Percentiles rank a stretch among this genome's conserved stretches.
These are phyloP conservation scores for Hexactinellida sp. DNA, from an alignment of 37 sponge, comb jelly and placozoan species.

Conservation along the genomic window DNA sequence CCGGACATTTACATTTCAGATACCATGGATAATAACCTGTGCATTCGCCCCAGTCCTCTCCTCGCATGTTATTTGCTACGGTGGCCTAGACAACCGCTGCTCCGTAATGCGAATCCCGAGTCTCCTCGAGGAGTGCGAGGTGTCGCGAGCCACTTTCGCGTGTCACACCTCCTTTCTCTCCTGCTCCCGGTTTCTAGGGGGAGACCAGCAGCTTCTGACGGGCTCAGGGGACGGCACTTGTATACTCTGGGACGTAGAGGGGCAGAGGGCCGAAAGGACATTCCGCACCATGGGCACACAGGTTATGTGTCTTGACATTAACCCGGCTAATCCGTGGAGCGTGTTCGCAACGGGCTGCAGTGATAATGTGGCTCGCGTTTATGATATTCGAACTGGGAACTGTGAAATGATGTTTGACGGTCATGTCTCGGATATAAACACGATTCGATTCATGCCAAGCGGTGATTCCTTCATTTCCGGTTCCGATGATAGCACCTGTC, in stretches of 20 bases:
- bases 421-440: not conserved
- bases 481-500: not conserved
- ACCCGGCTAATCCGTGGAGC: not conserved
- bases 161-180: not conserved
- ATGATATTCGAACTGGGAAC: not conserved
- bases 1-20: not conserved
- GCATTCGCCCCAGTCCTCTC: not conserved
- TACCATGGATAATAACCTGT: conserved; percentile 5
- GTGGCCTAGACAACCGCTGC: not conserved
- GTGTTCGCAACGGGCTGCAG: not conserved
- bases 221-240: not conserved
- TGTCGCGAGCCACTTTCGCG: not conserved
- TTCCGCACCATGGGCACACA: not conserved
- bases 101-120: not conserved
- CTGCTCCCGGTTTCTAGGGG: not conserved
- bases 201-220: not conserved
- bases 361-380: not conserved
- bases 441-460: not conserved
- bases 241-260: not conserved
- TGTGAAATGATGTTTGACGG: conserved; percentile 17
- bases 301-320: not conserved
- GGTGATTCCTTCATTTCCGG: conserved; percentile 14
- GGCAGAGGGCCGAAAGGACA: not conserved
- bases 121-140: not conserved
- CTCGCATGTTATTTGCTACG: not conserved